Base-by-base conservation (phyloP, 2,113 vertebrate genomes). In the Hippoglossus stenolepis region DNA sequence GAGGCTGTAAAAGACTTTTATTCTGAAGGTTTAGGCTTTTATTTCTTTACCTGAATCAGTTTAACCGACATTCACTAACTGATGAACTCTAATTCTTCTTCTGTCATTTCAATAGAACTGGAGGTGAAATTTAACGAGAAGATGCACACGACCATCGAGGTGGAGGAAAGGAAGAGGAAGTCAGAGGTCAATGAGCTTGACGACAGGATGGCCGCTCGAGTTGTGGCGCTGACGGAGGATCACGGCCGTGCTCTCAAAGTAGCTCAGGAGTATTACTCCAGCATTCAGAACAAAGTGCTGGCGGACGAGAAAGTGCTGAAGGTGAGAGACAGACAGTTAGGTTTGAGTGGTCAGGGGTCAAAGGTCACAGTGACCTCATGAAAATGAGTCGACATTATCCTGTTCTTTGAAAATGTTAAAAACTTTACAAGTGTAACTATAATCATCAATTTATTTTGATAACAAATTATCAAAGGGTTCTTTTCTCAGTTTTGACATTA, bases 221-320 rank as follows among this genome's bases (percentile, higher is more conserved):
- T 96, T 62, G 88, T 14, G 0, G 73, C 88, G 0, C 90, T 98
- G 86, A 91, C 95, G 73, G 91, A 87, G 73, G 94, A 95, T 0
- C 97, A 98, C 0, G 95, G 96, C 83, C 92, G 91, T 56, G 94
- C 94, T 3, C 96, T 97, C 67, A 82, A 82, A 0, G 87, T 95
- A 15, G 95, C 96, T 6, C 96, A 96, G 85, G 96, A 95, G 85
- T 96, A 96, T 85, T 96, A 96, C 89, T 94, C 93, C 0, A 91
- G 2, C 0, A 1, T 67, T 3, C 59, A 96, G 4, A 93, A 92
- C 68, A 96, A 94, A 0, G 83, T 94, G 31, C 93, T 96, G 85
- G 94, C 92, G 60, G 76, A 97, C 15, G 96, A 95, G 91, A 95
- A 71, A 63, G 73, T 85, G 10, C 95, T 97, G 70, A 95, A 97